Base-by-base conservation (phyloP, 2,888 invertebrate genomes). In the Dione juno region DNA sequence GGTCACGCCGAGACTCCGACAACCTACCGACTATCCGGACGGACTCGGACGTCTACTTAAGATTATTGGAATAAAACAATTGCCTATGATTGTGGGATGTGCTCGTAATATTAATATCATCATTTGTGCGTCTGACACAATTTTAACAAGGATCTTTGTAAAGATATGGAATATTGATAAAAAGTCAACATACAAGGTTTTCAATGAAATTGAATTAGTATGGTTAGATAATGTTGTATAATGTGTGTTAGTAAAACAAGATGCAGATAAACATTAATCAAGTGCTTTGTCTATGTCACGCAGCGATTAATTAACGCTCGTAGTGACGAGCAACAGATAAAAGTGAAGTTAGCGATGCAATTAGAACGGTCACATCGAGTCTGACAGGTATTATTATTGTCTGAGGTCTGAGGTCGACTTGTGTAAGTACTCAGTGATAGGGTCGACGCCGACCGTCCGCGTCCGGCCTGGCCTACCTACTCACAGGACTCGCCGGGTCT, bases 361-460 rank as follows among this genome's bases (percentile, higher is more conserved):
- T 79, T 80, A 78, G 80, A 79, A 77, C 79, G 75, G 76, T 78
- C 78, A 77, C 77, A 80, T 76, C 76, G 78, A 21, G 80, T 80
- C 82, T 83, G 84, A 84, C 81, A 83, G 81, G 82, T 69, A 68
- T 58, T 70, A 69, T 69, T 65, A 54, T 70, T 67, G 71, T 71
- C 69, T 48, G 72, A 68, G 71, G 71, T 71, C 69, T 48, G 72
- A 68, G 71, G 63, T 28, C 64, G 59, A 68, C 66, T 50, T n/a
- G 67, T 66, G 69, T 48, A 19, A 50, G n/a, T n/a, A n/a, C n/a
- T n/a, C 19, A 66, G 63, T 45, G 50, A 67, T 59, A 70, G 67
- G 63, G 65, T 67, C 70, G 58, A 13, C 40, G 43, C 10, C 43
- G 57, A 9, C 52, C 48, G 61, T 43, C 28, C 35, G 48, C 43